Evolutionary conservation across 2,797 vertebrate species (phyloP), one percentile per base, ranked within the genome.

Genomic region (Echeneis naucrates): DNA sequence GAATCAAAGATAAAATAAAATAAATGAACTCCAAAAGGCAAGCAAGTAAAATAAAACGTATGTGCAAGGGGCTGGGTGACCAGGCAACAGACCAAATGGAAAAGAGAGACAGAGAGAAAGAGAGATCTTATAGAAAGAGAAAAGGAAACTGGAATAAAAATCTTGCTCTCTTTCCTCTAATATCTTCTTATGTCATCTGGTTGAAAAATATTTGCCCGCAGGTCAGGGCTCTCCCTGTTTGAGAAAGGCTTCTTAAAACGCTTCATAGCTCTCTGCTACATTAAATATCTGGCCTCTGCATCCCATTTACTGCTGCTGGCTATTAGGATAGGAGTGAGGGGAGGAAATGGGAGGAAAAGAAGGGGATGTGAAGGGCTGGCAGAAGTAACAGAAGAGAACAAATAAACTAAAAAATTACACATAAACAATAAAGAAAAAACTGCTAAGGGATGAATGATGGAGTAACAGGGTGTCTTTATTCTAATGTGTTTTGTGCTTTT

Each of bases 1-100:
- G 93, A 95, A 95, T 95, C 94, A 95, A 93, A 95, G 94, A 94
- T 95, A 94, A 95, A 94, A 94, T 94, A 94, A 95, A 95, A 95
- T 92, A 94, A 95, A 95, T 95, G 94, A 95, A 95, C 92, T 95
- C 89, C 88, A 92, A 95, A 90, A 90, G 83, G 79, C 78, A 56
- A 92, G 92, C 87, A 81, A 90, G 89, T 91, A 89, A 93, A 94
- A 93, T 92, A 88, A 94, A 95, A 93, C 90, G 85, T 93, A 92
- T 93, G 92, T 88, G 89, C 71, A 37, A 48, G 64, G 67, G 79
- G 73, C 65, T 38, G 82, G 72, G 52, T 74, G 75, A 70, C 69
- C 77, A 86, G 72, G 81, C 80, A 88, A 82, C 77, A 83, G 65
- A 77, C 65, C 86, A 89, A 87, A 89, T 56, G 84, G 81, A 83